These are phyloP conservation scores for Plebejus argus DNA, from an alignment of 2,888 invertebrate genomes.

Conservation along the genomic window DNA sequence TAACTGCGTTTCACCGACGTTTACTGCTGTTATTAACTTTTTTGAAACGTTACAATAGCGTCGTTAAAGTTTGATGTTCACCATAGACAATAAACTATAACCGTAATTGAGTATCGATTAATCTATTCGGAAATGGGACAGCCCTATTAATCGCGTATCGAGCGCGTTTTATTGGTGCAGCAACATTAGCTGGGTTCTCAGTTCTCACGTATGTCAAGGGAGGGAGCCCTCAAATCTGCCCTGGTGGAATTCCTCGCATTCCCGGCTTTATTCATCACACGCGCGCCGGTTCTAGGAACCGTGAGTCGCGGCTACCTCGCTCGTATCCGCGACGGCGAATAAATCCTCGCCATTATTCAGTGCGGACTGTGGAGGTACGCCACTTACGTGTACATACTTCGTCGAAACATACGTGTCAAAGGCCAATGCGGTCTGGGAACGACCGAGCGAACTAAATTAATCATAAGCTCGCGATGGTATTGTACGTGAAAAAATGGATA, in stretches of 20 bases:
- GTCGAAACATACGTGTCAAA: slow-evolving; percentile 58
- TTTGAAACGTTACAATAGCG: slow-evolving; percentile 61
- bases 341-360: slow-evolving; percentile 70
- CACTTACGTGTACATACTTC: slow-evolving; percentile 63
- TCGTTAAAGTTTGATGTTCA: background rate
- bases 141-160: background rate
- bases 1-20: slow-evolving; percentile 72
- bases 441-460: slow-evolving; percentile 46
- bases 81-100: slow-evolving; percentile 6
- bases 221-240: slow-evolving; percentile 72
- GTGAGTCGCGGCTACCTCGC: slow-evolving; percentile 60
- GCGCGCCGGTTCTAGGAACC: slow-evolving; percentile 72
- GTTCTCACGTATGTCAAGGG: slow-evolving; percentile 67
- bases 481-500: slow-evolving; percentile 17
- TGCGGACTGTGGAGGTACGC: slow-evolving; percentile 70
- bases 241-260: slow-evolving; percentile 71
- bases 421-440: slow-evolving; percentile 65
- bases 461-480: background rate
- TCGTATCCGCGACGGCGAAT: slow-evolving; percentile 67
- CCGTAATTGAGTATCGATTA: slow-evolving; percentile 42
- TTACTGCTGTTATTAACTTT: slow-evolving; percentile 71
- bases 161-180: background rate
- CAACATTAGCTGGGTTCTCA: slow-evolving; percentile 59
- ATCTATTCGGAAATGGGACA: slow-evolving; percentile 50
- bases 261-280: slow-evolving; percentile 76